These are phyloP conservation scores for Eristalinus aeneus DNA, from an alignment of 2,888 invertebrate species.

Conservation along the genomic window DNA sequence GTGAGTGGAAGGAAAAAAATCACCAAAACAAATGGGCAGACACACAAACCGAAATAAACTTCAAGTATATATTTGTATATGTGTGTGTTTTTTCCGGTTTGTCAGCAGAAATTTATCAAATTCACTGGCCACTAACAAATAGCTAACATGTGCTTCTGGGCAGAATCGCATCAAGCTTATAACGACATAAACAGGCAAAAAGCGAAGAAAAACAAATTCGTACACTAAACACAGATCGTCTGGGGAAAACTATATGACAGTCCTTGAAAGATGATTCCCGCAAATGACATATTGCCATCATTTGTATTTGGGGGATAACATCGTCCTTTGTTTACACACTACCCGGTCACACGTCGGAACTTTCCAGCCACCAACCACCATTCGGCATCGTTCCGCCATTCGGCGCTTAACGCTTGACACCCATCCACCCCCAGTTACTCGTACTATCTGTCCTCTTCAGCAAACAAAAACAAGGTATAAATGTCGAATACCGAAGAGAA, in stretches of 20 bases:
- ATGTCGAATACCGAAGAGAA: conserved; percentile 46
- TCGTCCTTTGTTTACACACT: conserved; percentile 69
- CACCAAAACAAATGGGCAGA: not conserved
- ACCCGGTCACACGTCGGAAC: conserved; percentile 46
- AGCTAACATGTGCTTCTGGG: conserved; percentile 65
- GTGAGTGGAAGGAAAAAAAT: conserved; percentile 11
- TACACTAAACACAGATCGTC: conserved; percentile 52
- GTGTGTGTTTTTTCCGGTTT: conserved; percentile 43
- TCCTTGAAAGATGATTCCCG: conserved; percentile 69
- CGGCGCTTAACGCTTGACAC: not conserved
- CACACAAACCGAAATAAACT: conserved; percentile 7
- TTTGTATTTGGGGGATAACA: conserved; percentile 72
- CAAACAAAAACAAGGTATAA: conserved; percentile 64
- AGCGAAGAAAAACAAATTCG: conserved; percentile 50
- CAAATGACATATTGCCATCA: conserved; percentile 73
- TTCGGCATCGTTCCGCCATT: conserved; percentile 2
- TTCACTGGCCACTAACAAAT: conserved; percentile 64
- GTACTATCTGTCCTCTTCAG: conserved; percentile 19
- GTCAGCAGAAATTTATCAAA: conserved; percentile 71
- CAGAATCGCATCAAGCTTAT: conserved; percentile 57
- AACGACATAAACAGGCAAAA: conserved; percentile 46
- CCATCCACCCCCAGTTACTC: not conserved
- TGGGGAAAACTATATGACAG: conserved; percentile 67
- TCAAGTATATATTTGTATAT: not conserved
- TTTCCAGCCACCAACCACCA: conserved; percentile 21